Evolutionary conservation across 2,113 vertebrate genomes (phyloP).

Genomic region (Hyperopisus bebe): DNA sequence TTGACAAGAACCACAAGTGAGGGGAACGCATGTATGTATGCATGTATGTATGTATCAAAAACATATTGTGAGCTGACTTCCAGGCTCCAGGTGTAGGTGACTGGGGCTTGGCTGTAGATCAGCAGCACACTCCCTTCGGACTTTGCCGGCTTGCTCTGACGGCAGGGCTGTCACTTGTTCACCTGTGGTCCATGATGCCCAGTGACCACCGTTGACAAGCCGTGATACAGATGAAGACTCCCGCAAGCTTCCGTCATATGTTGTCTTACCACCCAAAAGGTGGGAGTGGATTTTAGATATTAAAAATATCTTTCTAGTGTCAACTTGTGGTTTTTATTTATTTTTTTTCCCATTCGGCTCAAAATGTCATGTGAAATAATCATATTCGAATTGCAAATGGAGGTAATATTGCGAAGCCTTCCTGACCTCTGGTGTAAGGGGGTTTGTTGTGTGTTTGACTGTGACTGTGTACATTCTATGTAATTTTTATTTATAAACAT

Average conservation of each 20-base stretch:
- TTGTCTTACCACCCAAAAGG: neutral
- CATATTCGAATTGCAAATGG: neutral
- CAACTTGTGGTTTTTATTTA: neutral
- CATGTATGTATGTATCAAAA: slow-evolving; percentile 8
- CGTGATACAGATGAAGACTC: neutral
- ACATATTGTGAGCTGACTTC: neutral
- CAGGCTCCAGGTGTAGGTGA: neutral
- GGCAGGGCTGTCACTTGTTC: neutral
- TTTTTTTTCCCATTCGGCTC: neutral
- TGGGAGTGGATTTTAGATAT: neutral
- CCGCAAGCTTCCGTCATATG: neutral
- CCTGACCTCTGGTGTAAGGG: neutral
- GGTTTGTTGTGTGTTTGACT: neutral
- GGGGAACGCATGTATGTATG: neutral
- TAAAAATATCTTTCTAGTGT: neutral
- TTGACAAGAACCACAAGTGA: neutral
- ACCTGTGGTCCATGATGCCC: neutral
- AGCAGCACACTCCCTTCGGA: neutral
- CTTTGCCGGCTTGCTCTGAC: neutral
- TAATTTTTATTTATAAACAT: neutral
- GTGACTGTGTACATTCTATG: neutral
- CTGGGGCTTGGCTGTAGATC: neutral
- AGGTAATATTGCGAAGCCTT: neutral
- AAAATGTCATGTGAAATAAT: neutral
- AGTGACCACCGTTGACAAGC: neutral